phyloP scores from a whole-genome alignment of 1,140 invertebrate genomes.

The Penaeus japonicus region DNA sequence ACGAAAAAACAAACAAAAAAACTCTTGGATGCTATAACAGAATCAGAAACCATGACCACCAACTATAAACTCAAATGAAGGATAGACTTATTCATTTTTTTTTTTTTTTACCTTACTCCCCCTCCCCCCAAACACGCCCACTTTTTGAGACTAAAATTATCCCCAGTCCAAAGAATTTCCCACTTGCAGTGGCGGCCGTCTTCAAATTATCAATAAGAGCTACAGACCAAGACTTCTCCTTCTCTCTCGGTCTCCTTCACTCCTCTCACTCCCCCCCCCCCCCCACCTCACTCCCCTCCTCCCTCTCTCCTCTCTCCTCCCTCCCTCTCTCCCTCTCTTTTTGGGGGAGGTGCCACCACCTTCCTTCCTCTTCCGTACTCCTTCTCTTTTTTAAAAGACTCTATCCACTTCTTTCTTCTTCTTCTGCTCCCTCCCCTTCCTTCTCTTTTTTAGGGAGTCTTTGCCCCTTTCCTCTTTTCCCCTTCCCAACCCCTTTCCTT shows the following conservation, averaged over 20 bases:
- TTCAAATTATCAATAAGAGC: too few species aligned
- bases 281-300: background rate
- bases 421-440: too few species aligned
- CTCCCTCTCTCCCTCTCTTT: background rate
- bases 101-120: background rate
- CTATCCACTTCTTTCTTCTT: background rate
- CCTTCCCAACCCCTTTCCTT: background rate
- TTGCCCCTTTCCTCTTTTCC: background rate
- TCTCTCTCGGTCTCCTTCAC: too few species aligned
- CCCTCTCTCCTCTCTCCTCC: background rate
- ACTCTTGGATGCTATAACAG: too few species aligned
- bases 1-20: too few species aligned
- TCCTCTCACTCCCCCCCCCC: too few species aligned
- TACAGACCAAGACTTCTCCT: too few species aligned
- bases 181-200: too few species aligned
- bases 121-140: background rate
- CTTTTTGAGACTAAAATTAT: too few species aligned
- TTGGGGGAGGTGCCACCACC: background rate
- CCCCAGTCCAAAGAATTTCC: too few species aligned
- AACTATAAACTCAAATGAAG: background rate
- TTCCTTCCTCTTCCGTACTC: background rate
- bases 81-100: background rate
- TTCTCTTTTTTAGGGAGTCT: background rate
- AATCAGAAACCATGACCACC: too few species aligned
- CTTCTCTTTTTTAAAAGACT: background rate